These are phyloP conservation scores for Pionites leucogaster DNA, from an alignment of 2,113 vertebrate genomes.

Conservation along the genomic window DNA sequence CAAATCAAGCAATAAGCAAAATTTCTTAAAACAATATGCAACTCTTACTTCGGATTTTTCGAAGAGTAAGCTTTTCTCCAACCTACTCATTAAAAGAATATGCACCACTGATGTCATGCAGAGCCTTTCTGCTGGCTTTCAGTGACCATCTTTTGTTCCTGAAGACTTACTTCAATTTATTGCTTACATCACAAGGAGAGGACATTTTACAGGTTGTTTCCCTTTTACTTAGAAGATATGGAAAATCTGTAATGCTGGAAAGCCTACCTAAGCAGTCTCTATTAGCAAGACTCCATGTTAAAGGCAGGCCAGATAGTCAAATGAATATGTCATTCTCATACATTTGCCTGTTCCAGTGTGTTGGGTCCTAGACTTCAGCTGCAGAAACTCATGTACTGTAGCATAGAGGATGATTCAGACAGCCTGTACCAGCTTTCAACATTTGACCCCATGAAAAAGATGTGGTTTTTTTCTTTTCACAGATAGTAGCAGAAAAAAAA, in stretches of 20 bases:
- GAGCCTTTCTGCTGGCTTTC: not conserved
- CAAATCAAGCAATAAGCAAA: not conserved
- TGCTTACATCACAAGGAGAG: not conserved
- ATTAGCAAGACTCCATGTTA: not conserved
- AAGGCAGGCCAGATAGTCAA: not conserved
- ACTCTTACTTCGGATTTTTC: not conserved
- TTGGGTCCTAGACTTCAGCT: not conserved
- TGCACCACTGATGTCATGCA: fast-evolving
- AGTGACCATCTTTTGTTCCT: not conserved
- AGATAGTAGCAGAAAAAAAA: not conserved
- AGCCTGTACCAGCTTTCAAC: not conserved
- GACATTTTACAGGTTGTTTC: not conserved
- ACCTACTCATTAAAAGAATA: not conserved
- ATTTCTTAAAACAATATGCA: not conserved
- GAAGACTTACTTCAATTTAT: not conserved
- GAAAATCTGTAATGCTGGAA: not conserved
- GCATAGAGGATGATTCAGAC: not conserved
- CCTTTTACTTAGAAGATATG: not conserved
- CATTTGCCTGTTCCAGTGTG: not conserved
- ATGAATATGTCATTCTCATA: not conserved
- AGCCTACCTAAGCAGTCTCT: not conserved
- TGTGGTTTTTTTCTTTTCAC: not conserved
- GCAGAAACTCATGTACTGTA: not conserved
- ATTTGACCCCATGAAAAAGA: not conserved
- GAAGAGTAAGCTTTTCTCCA: not conserved